Evolutionary conservation across 2,888 invertebrate species (phyloP), one percentile per base, ranked within the genome.

Genomic region (Tethea ocularis): DNA sequence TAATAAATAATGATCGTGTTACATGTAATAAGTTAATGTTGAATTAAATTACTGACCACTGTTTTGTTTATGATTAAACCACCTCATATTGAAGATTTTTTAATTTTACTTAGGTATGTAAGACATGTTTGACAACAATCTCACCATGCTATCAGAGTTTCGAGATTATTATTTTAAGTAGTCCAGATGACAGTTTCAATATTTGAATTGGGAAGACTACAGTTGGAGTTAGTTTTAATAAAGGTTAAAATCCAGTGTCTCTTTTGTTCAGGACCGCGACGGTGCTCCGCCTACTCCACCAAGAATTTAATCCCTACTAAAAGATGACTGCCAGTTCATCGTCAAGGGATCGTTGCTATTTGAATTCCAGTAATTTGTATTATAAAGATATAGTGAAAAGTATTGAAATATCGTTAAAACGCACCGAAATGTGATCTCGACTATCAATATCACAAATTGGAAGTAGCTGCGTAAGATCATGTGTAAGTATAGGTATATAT

Each of bases 281-380:
- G 92, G 91, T 41, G 90, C 92, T 26, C 93, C 93, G 2, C 93
- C 93, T 1, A 89, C 91, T 36, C 92, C 93, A 6, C 93, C 93
- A 61, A 86, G 91, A 82, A 88, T 82, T 79, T 92, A 92, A 86
- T 64, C 56, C 62, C 56, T 17, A 13, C 52, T 52, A 53, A 52
- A 41, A 57, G 54, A 60, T 59, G 60, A 36, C 38, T 59, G 20
- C 29, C 61, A 57, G 61, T 64, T 61, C 62, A 68, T 67, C 60
- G 59, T 67, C 67, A 66, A 63, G 66, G 66, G 77, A 68, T 74
- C 74, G 69, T 66, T 69, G 69, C 69, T 71, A 77, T 75, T 73
- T 77, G 71, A 76, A 83, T 84, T 84, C 81, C 83, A 82, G 74
- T 79, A 73, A 81, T 69, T 67, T 82, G 83, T 84, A 84, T 80